Conservation (phyloP, 2,113 vertebrate genomes). For the Eurystomus gularis region DNA sequence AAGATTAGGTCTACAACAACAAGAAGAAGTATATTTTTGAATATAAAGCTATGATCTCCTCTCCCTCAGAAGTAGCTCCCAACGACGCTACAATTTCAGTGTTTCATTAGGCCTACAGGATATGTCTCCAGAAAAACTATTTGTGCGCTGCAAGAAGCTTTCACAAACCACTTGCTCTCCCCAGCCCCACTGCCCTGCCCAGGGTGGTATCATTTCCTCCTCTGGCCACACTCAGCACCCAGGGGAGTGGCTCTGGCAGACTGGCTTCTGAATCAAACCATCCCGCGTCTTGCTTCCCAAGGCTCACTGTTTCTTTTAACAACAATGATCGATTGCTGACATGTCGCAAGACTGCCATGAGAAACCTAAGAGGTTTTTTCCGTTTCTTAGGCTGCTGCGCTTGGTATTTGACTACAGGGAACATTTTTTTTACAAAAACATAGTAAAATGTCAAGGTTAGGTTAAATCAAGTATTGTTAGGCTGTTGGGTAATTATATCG, state of each 20-base stretch:
- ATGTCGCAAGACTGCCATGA: neutral
- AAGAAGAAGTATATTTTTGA: neutral
- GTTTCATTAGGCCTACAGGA: neutral
- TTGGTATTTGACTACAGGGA: neutral
- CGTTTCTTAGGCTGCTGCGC: neutral
- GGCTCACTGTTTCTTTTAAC: neutral
- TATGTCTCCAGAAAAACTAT: neutral
- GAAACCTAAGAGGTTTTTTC: neutral
- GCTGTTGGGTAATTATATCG: neutral
- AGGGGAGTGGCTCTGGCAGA: neutral
- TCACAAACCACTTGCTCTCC: neutral
- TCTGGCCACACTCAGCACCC: neutral
- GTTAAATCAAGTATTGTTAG: neutral
- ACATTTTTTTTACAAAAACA: neutral
- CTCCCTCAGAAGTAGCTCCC: neutral
- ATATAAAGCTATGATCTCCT: neutral
- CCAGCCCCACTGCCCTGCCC: neutral
- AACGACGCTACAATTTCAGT: fast-evolving
- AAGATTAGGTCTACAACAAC: neutral
- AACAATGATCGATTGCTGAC: neutral
- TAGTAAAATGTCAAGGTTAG: neutral
- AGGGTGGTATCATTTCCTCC: neutral
- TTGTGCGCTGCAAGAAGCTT: neutral
- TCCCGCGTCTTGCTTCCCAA: neutral
- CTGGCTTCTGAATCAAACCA: neutral